Percentiles rank a stretch among this genome's conserved stretches.
Conservation (phyloP, 2,888 invertebrate species). For the Chloroclystis v-ata region DNA sequence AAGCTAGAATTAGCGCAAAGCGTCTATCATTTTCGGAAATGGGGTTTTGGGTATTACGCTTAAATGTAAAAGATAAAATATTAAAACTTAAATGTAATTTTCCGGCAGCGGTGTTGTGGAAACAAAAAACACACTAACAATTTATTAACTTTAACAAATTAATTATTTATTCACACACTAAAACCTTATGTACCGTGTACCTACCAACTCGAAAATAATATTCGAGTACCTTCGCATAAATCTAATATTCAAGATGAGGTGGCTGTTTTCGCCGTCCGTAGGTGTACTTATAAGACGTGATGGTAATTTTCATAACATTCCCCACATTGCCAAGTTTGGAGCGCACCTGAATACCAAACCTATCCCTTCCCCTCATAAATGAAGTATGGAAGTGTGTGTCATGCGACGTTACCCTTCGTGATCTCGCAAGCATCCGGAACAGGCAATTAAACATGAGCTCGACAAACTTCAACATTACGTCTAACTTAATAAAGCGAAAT, state of each 20-base stretch:
- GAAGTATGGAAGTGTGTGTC: conserved; percentile 20
- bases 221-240: too few relatives aligned
- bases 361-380: conserved; percentile 20
- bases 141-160: too few relatives aligned
- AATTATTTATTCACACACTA: too few relatives aligned
- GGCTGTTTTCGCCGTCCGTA: too few relatives aligned
- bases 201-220: too few relatives aligned
- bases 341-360: neutral
- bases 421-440: conserved; percentile 52
- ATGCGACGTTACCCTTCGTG: conserved; percentile 35
- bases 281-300: neutral
- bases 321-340: neutral
- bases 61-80: too few relatives aligned
- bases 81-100: too few relatives aligned
- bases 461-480: conserved; percentile 63
- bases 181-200: too few relatives aligned
- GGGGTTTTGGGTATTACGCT: conserved; percentile 14
- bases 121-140: too few relatives aligned
- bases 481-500: conserved; percentile 71
- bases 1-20: conserved; percentile 35
- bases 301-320: neutral
- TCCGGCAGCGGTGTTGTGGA: too few relatives aligned
- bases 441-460: conserved; percentile 62
- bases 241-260: too few relatives aligned
- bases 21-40: conserved; percentile 27